phyloP scores from a whole-genome alignment of 2,888 invertebrate species.

The Pristionchus japonicus region DNA sequence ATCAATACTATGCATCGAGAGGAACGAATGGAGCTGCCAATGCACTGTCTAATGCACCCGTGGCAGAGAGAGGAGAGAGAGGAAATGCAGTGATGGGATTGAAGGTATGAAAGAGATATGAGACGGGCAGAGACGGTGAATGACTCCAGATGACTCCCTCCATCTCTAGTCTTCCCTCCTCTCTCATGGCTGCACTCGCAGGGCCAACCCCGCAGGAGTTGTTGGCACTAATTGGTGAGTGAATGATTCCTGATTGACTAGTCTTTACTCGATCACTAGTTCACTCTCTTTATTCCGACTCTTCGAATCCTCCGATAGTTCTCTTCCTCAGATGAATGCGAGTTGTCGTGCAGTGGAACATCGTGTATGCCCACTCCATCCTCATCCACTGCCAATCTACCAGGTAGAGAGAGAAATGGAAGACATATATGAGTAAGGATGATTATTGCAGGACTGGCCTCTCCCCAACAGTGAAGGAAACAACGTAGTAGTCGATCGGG shows the following conservation, averaged over 20 bases:
- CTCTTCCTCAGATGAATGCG: constrained; percentile 40
- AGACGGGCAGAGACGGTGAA: background rate
- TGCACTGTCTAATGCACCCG: background rate
- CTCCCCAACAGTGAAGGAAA: background rate
- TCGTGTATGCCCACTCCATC: constrained; percentile 86
- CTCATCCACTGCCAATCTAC: constrained; percentile 80
- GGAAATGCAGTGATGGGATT: constrained; percentile 1
- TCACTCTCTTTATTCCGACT: constrained; percentile 76
- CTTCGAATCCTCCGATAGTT: background rate
- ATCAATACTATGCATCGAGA: constrained; percentile 80
- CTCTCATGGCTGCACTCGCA: constrained; percentile 49
- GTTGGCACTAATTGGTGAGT: constrained; percentile 90
- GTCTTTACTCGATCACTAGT: constrained; percentile 78
- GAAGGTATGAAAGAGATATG: background rate
- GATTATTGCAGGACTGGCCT: background rate
- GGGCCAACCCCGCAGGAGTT: constrained; percentile 92
- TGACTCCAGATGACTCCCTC: background rate
- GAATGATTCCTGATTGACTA: constrained; percentile 81
- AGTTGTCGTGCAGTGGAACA: constrained; percentile 71
- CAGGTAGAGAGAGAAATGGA: constrained; percentile 20
- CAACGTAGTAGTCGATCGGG: background rate
- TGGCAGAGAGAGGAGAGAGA: background rate
- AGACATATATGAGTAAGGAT: background rate
- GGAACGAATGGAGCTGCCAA: constrained; percentile 76
- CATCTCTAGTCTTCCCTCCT: background rate